Evolutionary conservation across 2,113 vertebrate genomes (phyloP).

Genomic region (Casuarius casuarius): DNA sequence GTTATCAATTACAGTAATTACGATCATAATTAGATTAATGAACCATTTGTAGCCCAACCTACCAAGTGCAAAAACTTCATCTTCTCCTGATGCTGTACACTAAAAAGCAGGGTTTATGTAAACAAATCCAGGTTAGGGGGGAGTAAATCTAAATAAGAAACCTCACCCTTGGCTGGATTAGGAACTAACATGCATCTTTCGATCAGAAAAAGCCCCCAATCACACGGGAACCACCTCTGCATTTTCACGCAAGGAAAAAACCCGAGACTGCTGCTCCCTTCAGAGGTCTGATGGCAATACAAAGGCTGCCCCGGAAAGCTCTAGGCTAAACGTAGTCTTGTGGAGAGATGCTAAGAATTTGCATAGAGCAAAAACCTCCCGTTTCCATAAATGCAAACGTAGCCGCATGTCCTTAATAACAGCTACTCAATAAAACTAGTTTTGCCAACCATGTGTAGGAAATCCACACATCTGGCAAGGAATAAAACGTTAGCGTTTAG

Average conservation of each 20-base stretch:
- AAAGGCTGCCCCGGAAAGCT: constrained; percentile 79
- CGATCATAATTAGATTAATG: constrained; percentile 83
- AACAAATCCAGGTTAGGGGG: constrained; percentile 77
- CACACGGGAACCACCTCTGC: constrained; percentile 75
- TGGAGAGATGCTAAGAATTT: constrained; percentile 36
- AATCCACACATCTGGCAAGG: constrained; percentile 34
- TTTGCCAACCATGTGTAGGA: constrained; percentile 66
- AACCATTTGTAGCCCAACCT: constrained; percentile 77
- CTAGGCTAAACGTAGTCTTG: constrained; percentile 71
- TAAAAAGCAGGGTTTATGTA: constrained; percentile 72
- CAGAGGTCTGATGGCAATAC: constrained; percentile 74
- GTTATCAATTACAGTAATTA: constrained; percentile 85
- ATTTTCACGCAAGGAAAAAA: constrained; percentile 71
- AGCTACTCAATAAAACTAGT: constrained; percentile 76
- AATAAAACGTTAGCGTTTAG: constrained; percentile 46
- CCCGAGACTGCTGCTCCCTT: constrained; percentile 52
- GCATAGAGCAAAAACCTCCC: not conserved
- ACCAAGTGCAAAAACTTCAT: constrained; percentile 76
- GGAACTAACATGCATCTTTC: constrained; percentile 56
- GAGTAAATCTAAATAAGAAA: constrained; percentile 66
- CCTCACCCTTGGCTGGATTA: constrained; percentile 59
- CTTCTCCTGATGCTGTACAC: constrained; percentile 57
- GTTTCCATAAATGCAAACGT: constrained; percentile 62
- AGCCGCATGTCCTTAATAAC: constrained; percentile 62
- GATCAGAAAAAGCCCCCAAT: constrained; percentile 66